Conservation (phyloP, 2,888 invertebrate genomes). For the Sceliomorpha sp. region DNA sequence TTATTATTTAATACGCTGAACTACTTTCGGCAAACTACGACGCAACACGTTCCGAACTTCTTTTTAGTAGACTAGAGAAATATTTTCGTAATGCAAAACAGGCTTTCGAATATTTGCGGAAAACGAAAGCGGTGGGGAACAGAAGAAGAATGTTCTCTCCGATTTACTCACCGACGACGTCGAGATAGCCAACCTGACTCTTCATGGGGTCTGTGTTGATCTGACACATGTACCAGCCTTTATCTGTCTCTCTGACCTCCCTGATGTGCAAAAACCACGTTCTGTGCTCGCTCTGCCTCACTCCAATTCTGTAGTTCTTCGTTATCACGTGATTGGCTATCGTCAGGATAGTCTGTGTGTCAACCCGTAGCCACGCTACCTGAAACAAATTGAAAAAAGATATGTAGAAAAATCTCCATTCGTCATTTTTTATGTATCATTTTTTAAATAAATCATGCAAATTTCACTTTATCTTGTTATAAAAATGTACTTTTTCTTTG, state of each 20-base stretch:
- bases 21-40: constrained; percentile 7
- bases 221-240: constrained; percentile 92
- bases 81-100: no score
- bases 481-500: no score
- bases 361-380: constrained; percentile 95
- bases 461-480: no score
- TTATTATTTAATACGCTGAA: constrained; percentile 1
- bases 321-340: constrained; percentile 95
- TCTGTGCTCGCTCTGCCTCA: constrained; percentile 89
- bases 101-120: constrained; percentile 20
- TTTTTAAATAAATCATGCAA: no score
- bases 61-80: no score
- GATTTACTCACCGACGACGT: constrained; percentile 84
- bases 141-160: constrained; percentile 21
- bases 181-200: constrained; percentile 85
- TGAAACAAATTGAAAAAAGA: constrained; percentile 77
- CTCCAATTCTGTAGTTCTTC: constrained; percentile 92
- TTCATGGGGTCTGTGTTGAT: constrained; percentile 89
- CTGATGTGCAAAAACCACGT: constrained; percentile 91
- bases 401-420: constrained; percentile 13
- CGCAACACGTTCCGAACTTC: no score
- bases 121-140: constrained; percentile 13
- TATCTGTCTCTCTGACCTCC: constrained; percentile 89
- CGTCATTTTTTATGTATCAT: no score
- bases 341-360: constrained; percentile 93